Evolutionary conservation across 2,888 invertebrate species (phyloP).

Genomic region (Zele albiditarsus): DNA sequence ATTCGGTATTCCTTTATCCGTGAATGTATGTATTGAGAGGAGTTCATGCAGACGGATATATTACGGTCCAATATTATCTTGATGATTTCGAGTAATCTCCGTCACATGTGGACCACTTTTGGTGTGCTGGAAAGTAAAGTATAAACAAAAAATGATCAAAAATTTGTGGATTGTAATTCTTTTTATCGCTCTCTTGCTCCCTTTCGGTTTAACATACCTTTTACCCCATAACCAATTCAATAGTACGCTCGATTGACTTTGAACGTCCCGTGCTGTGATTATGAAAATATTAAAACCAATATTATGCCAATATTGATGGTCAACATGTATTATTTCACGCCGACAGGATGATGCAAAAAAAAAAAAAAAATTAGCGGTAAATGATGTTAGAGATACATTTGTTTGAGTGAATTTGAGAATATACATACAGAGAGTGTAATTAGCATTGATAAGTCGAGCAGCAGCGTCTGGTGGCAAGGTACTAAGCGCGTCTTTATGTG

Average conservation of each 20-base stretch:
- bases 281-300: conserved; percentile 54
- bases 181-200: no score
- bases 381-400: background rate
- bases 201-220: conserved; percentile 73
- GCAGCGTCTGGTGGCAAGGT: conserved; percentile 83
- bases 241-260: conserved; percentile 86
- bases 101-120: conserved; percentile 72
- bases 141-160: background rate
- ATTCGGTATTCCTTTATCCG: background rate
- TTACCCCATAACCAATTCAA: conserved; percentile 89
- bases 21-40: background rate
- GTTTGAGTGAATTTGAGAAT: background rate
- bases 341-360: background rate
- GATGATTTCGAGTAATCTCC: conserved; percentile 35
- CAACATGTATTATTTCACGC: no score
- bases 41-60: background rate
- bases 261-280: conserved; percentile 85
- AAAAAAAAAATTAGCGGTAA: background rate
- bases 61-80: no score
- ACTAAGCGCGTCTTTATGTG: conserved; percentile 80
- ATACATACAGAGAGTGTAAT: conserved; percentile 83
- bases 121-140: conserved; percentile 63
- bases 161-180: background rate
- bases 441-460: conserved; percentile 82
- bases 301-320: background rate